phyloP scores from a whole-genome alignment of 1,140 invertebrate genomes.

The Nasonia giraulti region DNA sequence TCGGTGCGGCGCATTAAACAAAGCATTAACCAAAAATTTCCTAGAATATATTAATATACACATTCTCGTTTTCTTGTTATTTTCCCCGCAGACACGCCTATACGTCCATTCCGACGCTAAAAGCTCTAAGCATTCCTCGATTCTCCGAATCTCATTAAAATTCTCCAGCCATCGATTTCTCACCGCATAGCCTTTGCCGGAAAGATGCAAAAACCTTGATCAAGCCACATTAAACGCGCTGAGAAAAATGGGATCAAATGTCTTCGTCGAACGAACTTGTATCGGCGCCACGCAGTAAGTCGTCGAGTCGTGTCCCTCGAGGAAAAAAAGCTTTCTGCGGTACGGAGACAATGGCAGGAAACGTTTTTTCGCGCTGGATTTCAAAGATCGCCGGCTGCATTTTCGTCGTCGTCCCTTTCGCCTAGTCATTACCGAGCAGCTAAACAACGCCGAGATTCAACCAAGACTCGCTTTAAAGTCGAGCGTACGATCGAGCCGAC shows the following conservation, averaged over 20 bases:
- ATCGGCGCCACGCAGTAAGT: no score
- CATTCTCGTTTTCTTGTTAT: no score
- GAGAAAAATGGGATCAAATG: neutral
- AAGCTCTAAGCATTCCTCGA: no score
- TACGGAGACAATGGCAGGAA: neutral
- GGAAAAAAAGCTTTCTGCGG: neutral
- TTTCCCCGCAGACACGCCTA: no score
- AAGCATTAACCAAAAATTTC: no score
- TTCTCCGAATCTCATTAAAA: no score
- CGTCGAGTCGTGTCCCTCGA: neutral
- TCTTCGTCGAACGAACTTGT: neutral
- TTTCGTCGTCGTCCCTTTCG: no score
- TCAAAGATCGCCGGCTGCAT: neutral
- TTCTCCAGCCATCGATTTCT: neutral
- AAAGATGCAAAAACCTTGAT: neutral
- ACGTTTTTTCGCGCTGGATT: neutral
- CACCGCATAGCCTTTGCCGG: no score
- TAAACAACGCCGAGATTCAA: neutral
- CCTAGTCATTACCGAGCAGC: no score
- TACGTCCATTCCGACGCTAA: no score
- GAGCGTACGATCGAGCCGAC: conserved; percentile 7
- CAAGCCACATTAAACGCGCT: neutral
- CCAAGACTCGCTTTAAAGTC: neutral
- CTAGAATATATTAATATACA: no score
- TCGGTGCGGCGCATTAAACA: no score